Percentiles rank a stretch among this genome's conserved stretches.
Conservation (phyloP, 2,113 vertebrate genomes). For the Corydoras maculifer region DNA sequence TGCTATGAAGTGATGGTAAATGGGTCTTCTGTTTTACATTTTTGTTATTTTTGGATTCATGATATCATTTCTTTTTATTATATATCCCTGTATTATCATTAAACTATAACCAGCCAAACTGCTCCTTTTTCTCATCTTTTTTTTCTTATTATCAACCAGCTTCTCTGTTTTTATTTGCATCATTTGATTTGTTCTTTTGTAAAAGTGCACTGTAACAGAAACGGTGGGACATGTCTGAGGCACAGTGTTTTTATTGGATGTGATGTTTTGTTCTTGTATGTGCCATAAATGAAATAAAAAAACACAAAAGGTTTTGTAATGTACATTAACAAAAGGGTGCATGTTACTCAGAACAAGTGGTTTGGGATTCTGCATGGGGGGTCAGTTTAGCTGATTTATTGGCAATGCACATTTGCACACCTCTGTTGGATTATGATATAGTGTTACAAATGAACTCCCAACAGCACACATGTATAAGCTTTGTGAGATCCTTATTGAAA, state of each 20-base stretch:
- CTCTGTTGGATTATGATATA: no score
- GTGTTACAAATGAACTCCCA: no score
- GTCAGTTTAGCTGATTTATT: no score
- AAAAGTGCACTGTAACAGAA: conserved; percentile 23
- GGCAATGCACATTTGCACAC: no score
- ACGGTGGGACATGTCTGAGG: neutral
- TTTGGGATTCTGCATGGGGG: no score
- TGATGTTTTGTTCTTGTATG: conserved; percentile 5
- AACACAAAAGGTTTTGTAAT: no score
- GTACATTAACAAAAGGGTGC: no score
- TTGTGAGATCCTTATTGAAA: no score
- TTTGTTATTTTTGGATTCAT: neutral
- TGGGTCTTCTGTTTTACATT: conserved; percentile 79
- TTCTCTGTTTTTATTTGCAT: conserved; percentile 16
- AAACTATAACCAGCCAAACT: conserved; percentile 90
- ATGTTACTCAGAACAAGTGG: no score
- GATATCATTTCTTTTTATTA: conserved; percentile 71
- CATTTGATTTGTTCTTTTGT: conserved; percentile 34
- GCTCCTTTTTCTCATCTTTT: conserved; percentile 62
- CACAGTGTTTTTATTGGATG: neutral
- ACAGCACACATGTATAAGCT: no score
- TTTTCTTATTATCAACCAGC: conserved; percentile 44
- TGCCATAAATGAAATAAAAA: conserved; percentile 3
- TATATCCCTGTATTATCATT: conserved; percentile 85
- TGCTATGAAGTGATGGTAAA: conserved; percentile 65